Conservation (phyloP, 2,888 invertebrate species). For the Stegana nigrithorax region DNA sequence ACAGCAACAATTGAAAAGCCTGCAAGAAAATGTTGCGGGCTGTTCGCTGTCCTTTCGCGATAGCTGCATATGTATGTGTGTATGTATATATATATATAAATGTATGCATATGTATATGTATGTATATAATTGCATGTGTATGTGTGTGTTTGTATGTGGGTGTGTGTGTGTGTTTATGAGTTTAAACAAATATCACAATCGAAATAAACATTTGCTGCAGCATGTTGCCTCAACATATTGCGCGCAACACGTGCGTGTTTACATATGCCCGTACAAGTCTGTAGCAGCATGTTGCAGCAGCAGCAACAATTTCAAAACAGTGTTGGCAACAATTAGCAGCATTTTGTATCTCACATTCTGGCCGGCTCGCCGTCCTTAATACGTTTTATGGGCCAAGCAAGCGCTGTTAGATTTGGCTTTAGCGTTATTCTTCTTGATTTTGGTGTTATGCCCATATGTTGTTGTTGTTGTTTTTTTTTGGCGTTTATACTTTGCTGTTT, state of each 20-base stretch:
- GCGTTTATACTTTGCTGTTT: too few species aligned
- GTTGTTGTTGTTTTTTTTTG: slow-evolving; percentile 7
- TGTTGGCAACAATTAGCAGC: slow-evolving; percentile 21
- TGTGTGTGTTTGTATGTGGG: slow-evolving; percentile 18
- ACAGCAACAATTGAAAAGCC: not conserved
- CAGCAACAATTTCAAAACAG: slow-evolving; percentile 36
- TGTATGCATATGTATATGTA: slow-evolving; percentile 62
- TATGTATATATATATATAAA: too few species aligned
- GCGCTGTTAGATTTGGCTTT: too few species aligned
- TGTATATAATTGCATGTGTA: too few species aligned
- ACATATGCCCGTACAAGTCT: not conserved
- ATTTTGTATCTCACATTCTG: too few species aligned
- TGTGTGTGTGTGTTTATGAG: slow-evolving; percentile 39
- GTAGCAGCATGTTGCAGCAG: slow-evolving; percentile 27
- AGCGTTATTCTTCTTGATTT: too few species aligned
- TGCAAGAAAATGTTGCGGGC: not conserved
- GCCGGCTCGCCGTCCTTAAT: too few species aligned
- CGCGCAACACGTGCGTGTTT: not conserved
- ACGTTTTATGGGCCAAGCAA: too few species aligned
- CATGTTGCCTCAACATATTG: slow-evolving; percentile 29
- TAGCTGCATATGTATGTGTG: slow-evolving; percentile 6
- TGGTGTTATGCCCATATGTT: not conserved
- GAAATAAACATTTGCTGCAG: slow-evolving; percentile 59
- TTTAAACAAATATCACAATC: slow-evolving; percentile 60
- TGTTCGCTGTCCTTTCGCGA: slow-evolving; percentile 3